Evolutionary conservation across 2,888 invertebrate species (phyloP).

Genomic region (Hirtodrosophila cameraria): DNA sequence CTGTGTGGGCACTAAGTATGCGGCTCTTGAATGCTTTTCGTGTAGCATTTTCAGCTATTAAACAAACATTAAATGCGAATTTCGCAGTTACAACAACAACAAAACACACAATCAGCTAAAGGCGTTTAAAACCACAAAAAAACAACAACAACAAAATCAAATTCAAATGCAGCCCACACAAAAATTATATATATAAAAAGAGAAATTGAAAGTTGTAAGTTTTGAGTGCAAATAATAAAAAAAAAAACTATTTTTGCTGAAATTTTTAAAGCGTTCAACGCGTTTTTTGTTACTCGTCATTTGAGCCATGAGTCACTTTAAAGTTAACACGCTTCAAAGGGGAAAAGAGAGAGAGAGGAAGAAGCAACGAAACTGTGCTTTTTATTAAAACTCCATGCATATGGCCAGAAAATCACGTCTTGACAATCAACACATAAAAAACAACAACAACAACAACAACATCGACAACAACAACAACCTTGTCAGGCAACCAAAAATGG

Average conservation of each 20-base stretch:
- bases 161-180: slow-evolving; percentile 54
- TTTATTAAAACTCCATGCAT: slow-evolving; percentile 28
- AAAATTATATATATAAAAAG: slow-evolving; percentile 26
- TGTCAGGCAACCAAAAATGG: slow-evolving; percentile 65
- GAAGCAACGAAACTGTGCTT: slow-evolving; percentile 2
- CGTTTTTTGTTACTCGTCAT: slow-evolving; percentile 5
- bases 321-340: neutral
- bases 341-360: neutral
- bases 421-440: slow-evolving; percentile 54
- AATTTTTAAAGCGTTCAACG: slow-evolving; percentile 14
- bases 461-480: slow-evolving; percentile 31
- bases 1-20: slow-evolving; percentile 74
- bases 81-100: slow-evolving; percentile 30
- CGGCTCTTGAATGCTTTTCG: slow-evolving; percentile 52
- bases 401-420: slow-evolving; percentile 67
- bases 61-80: slow-evolving; percentile 63
- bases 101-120: slow-evolving; percentile 18
- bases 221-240: slow-evolving; percentile 1
- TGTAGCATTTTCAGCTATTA: slow-evolving; percentile 47
- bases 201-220: slow-evolving; percentile 57
- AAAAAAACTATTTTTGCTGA: slow-evolving; percentile 10
- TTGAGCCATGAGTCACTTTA: slow-evolving; percentile 27
- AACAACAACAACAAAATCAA: slow-evolving; percentile 28
- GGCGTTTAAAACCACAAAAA: slow-evolving; percentile 8
- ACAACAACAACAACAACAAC: slow-evolving; percentile 23